Evolutionary conservation across 53 echinoderm and acorn worm species (phyloP), one percentile per base, ranked within the genome.

Genomic region (Echinometra lucunter): DNA sequence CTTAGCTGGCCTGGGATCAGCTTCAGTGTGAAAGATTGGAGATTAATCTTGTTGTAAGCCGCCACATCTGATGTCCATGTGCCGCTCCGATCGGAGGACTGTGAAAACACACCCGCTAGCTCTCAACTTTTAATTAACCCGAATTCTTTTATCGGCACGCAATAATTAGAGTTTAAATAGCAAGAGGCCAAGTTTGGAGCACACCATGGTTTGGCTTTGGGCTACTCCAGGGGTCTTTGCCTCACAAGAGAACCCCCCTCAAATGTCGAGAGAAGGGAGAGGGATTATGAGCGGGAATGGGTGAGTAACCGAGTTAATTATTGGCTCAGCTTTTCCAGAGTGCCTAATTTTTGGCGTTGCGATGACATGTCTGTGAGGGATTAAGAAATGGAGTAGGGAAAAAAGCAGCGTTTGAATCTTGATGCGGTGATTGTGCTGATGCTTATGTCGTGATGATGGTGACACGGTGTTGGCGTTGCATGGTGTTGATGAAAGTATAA

Each of bases 161-260:
- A 69, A 72, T 92, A 92, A 92, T 92, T 92, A 92, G 70, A 92
- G 92, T 92, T 92, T 92, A 92, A 92, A 44, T 92, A 92, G 92
- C 92, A 47, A 42, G 92, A 44, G 92, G 92, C 92, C 92, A 92
- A 92, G 92, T 92, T 92, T 74, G 45, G 66, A 91, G 42, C 91
- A 42, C 91, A 91, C 91, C 91, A 63, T 25, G 70, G 74, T 44
- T 67, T 45, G 37, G 47, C 70, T 47, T 67, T 35, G 19, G 92
- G 70, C 92, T 92, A 69, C 92, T 92, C 92, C 74, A 49, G 92
- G 92, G 92, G 92, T 92, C 74, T 72, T 28, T 45, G 17, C 19
- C 66, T 92, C 92, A 92, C 44, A 27, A 12, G 40, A 90, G 91
- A 37, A 66, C 42, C 32, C 53, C n/a, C 56, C 58, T 63, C 17